phyloP scores from a whole-genome alignment of 2,797 vertebrate species.

The Propithecus deckenii region DNA sequence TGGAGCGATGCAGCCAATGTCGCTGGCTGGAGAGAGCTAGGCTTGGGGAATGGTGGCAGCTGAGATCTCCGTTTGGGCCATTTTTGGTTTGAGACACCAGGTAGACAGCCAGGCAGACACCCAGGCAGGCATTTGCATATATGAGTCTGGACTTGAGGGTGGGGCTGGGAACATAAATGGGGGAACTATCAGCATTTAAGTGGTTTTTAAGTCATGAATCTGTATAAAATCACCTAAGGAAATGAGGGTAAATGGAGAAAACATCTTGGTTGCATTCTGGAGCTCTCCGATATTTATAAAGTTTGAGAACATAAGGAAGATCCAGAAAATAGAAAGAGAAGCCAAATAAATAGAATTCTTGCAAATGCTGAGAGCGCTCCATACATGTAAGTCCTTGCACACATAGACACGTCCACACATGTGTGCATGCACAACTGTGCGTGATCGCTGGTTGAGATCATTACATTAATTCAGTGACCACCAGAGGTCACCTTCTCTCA shows the following conservation, averaged over 20 bases:
- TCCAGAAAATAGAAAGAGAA: not conserved
- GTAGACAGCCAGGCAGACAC: too few relatives aligned
- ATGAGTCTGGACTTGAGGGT: not conserved
- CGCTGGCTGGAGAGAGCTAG: not conserved
- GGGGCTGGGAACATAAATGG: not conserved
- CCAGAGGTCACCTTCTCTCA: constrained; percentile 36
- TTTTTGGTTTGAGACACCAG: not conserved
- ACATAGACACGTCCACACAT: fast-evolving
- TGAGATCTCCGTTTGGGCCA: not conserved
- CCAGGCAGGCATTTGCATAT: too few relatives aligned
- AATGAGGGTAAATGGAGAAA: not conserved
- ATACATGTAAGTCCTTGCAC: not conserved
- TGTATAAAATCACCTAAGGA: not conserved
- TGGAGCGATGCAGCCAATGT: not conserved
- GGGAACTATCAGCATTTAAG: not conserved
- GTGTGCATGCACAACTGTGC: not conserved
- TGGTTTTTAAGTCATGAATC: not conserved
- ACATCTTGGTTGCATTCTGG: not conserved
- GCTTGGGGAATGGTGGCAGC: not conserved
- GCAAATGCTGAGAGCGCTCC: not conserved
- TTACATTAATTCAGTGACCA: not conserved
- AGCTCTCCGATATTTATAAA: not conserved
- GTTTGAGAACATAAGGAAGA: constrained; percentile 28
- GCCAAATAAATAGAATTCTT: not conserved
- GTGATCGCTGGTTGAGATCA: not conserved